phyloP scores from a whole-genome alignment of 2,113 vertebrate genomes.

The Lichenostomus cassidix region DNA sequence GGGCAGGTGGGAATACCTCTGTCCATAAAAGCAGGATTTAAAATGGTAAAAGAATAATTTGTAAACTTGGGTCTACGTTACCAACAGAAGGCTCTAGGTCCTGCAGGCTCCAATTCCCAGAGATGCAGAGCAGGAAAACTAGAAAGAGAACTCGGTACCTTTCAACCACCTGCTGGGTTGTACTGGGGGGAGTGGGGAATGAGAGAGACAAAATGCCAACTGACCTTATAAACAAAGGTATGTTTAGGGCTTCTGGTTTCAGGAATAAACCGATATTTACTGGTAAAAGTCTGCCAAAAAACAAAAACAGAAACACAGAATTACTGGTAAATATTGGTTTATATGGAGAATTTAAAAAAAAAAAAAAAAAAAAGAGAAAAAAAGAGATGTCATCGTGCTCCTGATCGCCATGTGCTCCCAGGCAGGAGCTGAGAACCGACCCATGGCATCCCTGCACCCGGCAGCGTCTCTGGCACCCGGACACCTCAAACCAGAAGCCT shows the following conservation, averaged over 20 bases:
- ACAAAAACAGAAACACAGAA: constrained; percentile 80
- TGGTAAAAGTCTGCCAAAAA: constrained; percentile 82
- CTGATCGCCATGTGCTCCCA: not conserved
- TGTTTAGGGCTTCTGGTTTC: constrained; percentile 80
- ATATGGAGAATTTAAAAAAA: constrained; percentile 68
- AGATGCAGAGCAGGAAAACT: constrained; percentile 56
- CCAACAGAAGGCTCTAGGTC: constrained; percentile 56
- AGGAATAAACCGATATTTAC: constrained; percentile 81
- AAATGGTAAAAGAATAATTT: constrained; percentile 18
- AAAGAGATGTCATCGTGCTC: constrained; percentile 39
- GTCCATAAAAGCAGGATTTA: constrained; percentile 23
- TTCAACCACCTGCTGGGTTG: constrained; percentile 57
- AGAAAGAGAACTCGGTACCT: constrained; percentile 61
- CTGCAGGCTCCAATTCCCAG: constrained; percentile 44
- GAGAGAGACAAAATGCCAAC: constrained; percentile 75
- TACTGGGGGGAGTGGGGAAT: constrained; percentile 67
- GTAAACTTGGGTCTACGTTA: constrained; percentile 52
- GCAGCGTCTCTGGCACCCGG: not conserved
- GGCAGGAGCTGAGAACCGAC: not conserved
- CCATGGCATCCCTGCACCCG: not conserved
- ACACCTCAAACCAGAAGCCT: constrained; percentile 72
- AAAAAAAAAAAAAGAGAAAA: not conserved
- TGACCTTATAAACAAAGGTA: constrained; percentile 79
- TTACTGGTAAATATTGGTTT: constrained; percentile 83
- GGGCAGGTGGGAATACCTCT: not conserved